These are phyloP conservation scores for Magallana ariakensis DNA, from an alignment of 1,140 invertebrate species.

Conservation along the genomic window DNA sequence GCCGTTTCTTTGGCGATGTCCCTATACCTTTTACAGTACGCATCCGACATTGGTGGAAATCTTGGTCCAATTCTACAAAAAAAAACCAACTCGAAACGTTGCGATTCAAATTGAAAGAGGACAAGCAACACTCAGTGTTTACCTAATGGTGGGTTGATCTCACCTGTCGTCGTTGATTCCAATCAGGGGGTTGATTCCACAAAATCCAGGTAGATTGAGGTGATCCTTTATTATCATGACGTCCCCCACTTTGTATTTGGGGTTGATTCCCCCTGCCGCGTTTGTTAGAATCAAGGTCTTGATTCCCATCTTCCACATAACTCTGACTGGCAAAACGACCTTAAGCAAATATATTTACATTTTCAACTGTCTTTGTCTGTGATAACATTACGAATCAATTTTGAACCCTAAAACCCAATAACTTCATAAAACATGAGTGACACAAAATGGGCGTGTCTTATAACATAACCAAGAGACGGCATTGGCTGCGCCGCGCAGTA, in stretches of 20 bases:
- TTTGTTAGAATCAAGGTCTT: conserved; percentile 94
- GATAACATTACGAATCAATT: too few species aligned
- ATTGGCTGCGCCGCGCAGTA: too few species aligned
- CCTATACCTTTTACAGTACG: conserved; percentile 88
- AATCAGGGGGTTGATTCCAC: conserved; percentile 93
- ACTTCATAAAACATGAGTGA: too few species aligned
- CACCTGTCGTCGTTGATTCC: conserved; percentile 95
- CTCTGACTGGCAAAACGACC: conserved; percentile 95
- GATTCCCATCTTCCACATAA: conserved; percentile 96
- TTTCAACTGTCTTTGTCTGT: too few species aligned
- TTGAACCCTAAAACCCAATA: too few species aligned
- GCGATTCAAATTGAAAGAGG: too few species aligned
- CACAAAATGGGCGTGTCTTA: too few species aligned
- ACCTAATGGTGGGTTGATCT: background rate
- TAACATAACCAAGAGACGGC: too few species aligned
- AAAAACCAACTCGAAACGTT: too few species aligned
- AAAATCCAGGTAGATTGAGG: conserved; percentile 91
- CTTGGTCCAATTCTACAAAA: conserved; percentile 91
- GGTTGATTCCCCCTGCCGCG: conserved; percentile 95
- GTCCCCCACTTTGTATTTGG: conserved; percentile 92
- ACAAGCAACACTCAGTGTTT: too few species aligned
- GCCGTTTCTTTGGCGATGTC: conserved; percentile 86
- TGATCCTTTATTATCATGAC: conserved; percentile 98
- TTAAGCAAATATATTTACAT: conserved; percentile 79
- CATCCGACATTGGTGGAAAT: conserved; percentile 93